Percentiles rank a stretch among this genome's conserved stretches.
These are phyloP conservation scores for Mystacornis crossleyi DNA, from an alignment of 2,113 vertebrate species.

Conservation along the genomic window DNA sequence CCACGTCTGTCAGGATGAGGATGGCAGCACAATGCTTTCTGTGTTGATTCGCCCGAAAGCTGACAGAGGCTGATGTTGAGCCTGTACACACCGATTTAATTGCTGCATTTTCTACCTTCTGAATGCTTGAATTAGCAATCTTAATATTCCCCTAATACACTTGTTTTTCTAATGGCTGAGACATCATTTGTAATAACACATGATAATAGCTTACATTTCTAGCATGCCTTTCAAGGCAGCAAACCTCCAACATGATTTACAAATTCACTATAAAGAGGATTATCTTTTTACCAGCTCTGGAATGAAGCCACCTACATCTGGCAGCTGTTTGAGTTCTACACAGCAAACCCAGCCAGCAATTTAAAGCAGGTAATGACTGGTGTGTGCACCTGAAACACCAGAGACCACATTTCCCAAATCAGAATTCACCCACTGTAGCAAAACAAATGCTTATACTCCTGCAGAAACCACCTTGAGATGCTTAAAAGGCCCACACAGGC, in stretches of 20 bases:
- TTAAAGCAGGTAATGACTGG: slow-evolving; percentile 13
- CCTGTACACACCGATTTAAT: not conserved
- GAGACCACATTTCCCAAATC: not conserved
- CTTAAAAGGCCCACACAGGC: not conserved
- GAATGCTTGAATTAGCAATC: slow-evolving; percentile 46
- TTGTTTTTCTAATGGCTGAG: slow-evolving; percentile 31
- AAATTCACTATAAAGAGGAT: slow-evolving; percentile 44
- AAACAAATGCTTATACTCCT: not conserved
- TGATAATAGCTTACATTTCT: slow-evolving; percentile 50
- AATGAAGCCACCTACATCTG: slow-evolving; percentile 30
- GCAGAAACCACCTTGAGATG: not conserved
- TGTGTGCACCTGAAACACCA: not conserved
- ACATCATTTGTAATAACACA: slow-evolving; percentile 36
- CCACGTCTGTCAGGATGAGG: no score
- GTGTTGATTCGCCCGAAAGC: not conserved
- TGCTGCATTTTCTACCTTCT: slow-evolving; percentile 29
- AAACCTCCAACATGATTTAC: slow-evolving; percentile 16
- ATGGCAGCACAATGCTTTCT: not conserved
- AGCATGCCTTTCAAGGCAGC: slow-evolving; percentile 18
- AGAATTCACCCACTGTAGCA: not conserved
- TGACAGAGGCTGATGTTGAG: not conserved
- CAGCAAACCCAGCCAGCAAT: not conserved
- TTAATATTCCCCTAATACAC: slow-evolving; percentile 37
- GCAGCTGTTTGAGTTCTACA: not conserved
- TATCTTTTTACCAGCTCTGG: slow-evolving; percentile 26